Evolutionary conservation across 1,140 invertebrate species (phyloP).

Genomic region (Drosophila miranda): DNA sequence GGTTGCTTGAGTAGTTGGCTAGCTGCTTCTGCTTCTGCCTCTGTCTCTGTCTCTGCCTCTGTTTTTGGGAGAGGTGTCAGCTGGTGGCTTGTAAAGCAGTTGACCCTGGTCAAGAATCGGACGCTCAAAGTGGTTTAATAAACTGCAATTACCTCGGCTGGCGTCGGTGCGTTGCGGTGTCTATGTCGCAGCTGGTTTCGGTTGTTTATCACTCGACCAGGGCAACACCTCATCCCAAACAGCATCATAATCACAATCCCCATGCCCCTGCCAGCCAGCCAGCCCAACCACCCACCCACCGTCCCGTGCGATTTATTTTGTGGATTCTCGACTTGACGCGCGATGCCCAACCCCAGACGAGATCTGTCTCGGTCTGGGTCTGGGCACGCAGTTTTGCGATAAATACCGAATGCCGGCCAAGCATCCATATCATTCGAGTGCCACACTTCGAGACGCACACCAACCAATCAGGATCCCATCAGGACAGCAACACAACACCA

Average conservation of each 20-base stretch:
- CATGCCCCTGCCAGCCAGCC: conserved; percentile 1
- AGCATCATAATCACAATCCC: too few relatives aligned
- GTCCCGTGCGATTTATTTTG: conserved; percentile 69
- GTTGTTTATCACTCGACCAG: conserved; percentile 27
- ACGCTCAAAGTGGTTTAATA: conserved; percentile 75
- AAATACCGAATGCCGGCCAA: conserved; percentile 56
- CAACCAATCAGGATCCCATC: background rate
- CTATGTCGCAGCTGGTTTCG: conserved; percentile 16
- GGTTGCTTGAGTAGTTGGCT: conserved; percentile 30
- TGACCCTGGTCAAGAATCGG: conserved; percentile 78
- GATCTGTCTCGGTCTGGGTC: conserved; percentile 5
- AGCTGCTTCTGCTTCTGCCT: conserved; percentile 24
- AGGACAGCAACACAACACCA: conserved; percentile 4
- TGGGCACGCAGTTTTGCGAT: conserved; percentile 45
- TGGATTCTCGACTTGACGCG: conserved; percentile 62
- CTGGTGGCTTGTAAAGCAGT: conserved; percentile 55
- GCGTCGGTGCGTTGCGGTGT: conserved; percentile 2
- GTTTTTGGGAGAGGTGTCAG: background rate
- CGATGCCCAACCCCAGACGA: conserved; percentile 5
- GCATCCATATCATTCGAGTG: conserved; percentile 65
- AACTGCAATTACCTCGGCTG: conserved; percentile 68
- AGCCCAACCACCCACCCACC: conserved; percentile 29
- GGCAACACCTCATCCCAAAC: too few relatives aligned
- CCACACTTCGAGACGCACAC: conserved; percentile 47
- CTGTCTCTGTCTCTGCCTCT: background rate